Conservation (phyloP, 2,113 vertebrate genomes). For the Origma solitaria region DNA sequence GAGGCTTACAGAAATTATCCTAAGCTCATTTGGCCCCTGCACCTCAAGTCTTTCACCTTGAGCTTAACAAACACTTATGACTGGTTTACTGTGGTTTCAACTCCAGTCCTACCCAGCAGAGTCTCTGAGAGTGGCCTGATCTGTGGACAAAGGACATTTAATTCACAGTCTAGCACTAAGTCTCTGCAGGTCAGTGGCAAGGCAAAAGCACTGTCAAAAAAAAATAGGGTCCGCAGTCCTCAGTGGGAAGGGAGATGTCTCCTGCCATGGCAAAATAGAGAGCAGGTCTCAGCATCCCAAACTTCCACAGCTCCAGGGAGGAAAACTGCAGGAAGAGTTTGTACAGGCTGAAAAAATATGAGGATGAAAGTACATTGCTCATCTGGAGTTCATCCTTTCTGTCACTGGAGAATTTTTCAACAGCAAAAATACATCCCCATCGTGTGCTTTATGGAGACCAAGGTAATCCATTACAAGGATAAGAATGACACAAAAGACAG, state of each 20-base stretch:
- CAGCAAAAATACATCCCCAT: slow-evolving; percentile 1
- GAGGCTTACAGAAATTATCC: not conserved
- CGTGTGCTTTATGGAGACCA: not conserved
- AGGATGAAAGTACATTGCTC: slow-evolving; percentile 16
- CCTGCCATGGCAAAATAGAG: not conserved
- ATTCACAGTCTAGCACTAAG: not conserved
- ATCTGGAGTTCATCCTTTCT: slow-evolving; percentile 15
- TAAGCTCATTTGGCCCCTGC: not conserved
- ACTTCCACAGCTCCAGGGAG: not conserved
- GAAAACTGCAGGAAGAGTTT: not conserved
- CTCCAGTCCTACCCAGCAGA: not conserved
- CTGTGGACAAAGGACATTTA: not conserved
- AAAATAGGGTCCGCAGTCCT: not conserved
- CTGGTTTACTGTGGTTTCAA: not conserved
- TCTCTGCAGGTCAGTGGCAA: not conserved
- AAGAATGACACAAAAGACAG: not conserved
- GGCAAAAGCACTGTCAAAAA: not conserved
- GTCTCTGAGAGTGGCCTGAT: not conserved
- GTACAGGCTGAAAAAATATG: not conserved
- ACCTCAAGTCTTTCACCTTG: not conserved
- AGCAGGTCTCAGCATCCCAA: not conserved
- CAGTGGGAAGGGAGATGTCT: not conserved
- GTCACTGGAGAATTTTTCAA: slow-evolving; percentile 14
- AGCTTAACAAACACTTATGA: not conserved
- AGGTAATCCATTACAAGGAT: slow-evolving; percentile 15